Evolutionary conservation across 2,888 invertebrate species (phyloP).

Genomic region (Empis stercorea): DNA sequence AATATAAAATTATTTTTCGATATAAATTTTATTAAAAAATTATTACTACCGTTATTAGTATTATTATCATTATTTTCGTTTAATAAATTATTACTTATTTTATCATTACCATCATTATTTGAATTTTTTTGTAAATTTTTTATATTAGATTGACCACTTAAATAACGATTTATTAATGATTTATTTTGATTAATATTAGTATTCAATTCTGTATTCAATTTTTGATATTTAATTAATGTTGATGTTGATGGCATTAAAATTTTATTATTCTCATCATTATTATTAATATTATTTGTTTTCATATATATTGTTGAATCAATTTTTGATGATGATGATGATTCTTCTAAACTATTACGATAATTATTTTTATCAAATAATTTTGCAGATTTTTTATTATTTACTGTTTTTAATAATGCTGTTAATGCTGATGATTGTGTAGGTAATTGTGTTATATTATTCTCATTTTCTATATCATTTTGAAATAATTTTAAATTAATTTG

Average conservation of each 20-base stretch:
- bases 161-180: no score
- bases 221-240: neutral
- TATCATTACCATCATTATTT: no score
- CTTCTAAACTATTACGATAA: neutral
- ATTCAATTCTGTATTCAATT: neutral
- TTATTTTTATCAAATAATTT: neutral
- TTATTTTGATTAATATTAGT: no score
- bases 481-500: constrained; percentile 55
- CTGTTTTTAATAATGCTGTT: no score
- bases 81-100: no score
- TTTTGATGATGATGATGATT: no score
- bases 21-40: constrained; percentile 8
- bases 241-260: neutral
- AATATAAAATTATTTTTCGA: constrained; percentile 10
- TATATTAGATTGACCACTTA: no score
- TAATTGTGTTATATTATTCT: neutral
- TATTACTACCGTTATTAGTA: neutral
- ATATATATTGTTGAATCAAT: neutral
- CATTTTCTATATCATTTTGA: neutral
- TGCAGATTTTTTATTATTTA: neutral
- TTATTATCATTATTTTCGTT: neutral
- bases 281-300: no score
- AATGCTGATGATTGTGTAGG: neutral
- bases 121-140: no score
- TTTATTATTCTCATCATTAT: neutral